Conservation (phyloP, 2,888 invertebrate genomes). For the Agrotis exclamationis region DNA sequence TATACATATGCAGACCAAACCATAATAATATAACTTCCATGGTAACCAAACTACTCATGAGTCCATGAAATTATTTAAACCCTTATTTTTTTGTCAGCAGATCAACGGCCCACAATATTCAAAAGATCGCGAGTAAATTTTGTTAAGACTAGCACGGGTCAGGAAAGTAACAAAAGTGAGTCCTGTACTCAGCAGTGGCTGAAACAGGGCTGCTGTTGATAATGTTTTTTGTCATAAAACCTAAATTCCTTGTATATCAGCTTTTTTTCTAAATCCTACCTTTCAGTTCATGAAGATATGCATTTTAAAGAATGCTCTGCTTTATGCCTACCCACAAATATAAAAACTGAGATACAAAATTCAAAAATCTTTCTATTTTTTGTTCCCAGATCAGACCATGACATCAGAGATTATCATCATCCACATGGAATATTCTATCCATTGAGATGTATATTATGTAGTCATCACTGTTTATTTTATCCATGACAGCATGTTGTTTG, state of each 20-base stretch:
- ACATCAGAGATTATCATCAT: neutral
- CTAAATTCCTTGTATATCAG: neutral
- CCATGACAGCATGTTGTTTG: slow-evolving; percentile 20
- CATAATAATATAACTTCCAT: too few species aligned
- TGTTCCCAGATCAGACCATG: too few species aligned
- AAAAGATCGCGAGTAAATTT: too few species aligned
- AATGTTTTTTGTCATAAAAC: neutral
- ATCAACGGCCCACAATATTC: too few species aligned
- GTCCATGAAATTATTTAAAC: neutral
- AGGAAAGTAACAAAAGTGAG: too few species aligned
- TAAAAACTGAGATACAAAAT: neutral
- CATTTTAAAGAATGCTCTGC: neutral
- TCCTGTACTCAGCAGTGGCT: too few species aligned
- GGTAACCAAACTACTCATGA: too few species aligned
- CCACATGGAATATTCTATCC: neutral
- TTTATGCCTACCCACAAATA: neutral
- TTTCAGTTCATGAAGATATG: neutral
- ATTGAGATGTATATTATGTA: neutral
- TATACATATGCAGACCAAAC: neutral
- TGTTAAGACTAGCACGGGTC: too few species aligned
- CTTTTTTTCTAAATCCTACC: neutral
- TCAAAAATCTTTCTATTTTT: neutral
- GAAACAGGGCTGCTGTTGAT: too few species aligned
- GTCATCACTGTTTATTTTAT: slow-evolving; percentile 19
- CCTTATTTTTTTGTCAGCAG: too few species aligned